Evolutionary conservation across 2,888 invertebrate genomes (phyloP), one percentile per base, ranked within the genome.

Genomic region (Norana najaformis): DNA sequence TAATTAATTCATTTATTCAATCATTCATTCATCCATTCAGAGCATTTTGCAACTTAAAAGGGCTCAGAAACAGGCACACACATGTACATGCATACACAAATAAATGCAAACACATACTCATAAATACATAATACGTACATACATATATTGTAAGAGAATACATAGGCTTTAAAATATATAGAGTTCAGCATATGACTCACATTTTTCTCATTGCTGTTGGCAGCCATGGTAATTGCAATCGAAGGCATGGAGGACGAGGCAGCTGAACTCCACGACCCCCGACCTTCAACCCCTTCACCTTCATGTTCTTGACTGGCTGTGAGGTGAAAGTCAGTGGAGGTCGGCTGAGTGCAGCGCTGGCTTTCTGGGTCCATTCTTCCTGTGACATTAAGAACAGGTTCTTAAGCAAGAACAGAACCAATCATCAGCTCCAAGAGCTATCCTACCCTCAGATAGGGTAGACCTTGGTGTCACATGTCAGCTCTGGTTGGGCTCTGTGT

Each of bases 191-290:
- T 83, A 83, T 36, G 23, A 85, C 85, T 85, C 37, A 85, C 85
- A 36, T 37, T 89, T 89, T 39, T 89, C 82, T 69, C 69, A 34
- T 34, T 69, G 35, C 47, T 69, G n/a, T 69, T 53, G 35, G 36
- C 53, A 53, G 89, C 35, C 47, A 53, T 35, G n/a, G 89, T 89
- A 36, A 89, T 37, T 37, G 89, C 89, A 14, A 89, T 37, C 20
- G 89, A 89, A 89, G 89, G 89, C 89, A 89, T 89, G 47, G 89
- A 89, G 36, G 85, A 85, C 35, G 85, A 85, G 23, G 85, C 85
- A 20, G 85, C 85, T 23, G 85, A 85, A 37, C 85, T 85, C 85
- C 85, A 85, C 34, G 85, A 85, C 37, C 85, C 85, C 23, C 85
- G 35, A 85, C 85, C 85, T 23, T 85, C 85, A 20, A 85, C 36